These are phyloP conservation scores for Siderastrea radians DNA, from an alignment of 92 coral and sea anemone species.

Conservation along the genomic window DNA sequence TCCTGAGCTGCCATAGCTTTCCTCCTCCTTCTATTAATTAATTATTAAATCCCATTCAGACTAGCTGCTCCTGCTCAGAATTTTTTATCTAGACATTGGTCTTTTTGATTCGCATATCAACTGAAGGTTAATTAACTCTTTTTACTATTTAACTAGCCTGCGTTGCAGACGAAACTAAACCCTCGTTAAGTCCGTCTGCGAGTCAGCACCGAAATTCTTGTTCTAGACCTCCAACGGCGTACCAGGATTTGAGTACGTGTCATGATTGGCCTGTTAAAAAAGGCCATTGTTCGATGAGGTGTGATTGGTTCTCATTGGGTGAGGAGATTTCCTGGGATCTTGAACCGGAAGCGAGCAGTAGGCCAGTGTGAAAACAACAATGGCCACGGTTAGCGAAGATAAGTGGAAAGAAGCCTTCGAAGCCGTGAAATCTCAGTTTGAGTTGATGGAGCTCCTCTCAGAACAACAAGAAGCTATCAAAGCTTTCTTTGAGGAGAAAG, in stretches of 20 bases:
- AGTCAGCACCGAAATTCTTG: no score
- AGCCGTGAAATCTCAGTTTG: conserved; percentile 46
- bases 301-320: not conserved
- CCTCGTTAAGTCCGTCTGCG: no score
- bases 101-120: no score
- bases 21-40: no score
- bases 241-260: not conserved
- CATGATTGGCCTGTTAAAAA: not conserved
- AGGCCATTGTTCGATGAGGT: not conserved
- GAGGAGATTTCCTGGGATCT: not conserved
- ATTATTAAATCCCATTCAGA: no score
- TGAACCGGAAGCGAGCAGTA: not conserved
- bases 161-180: no score
- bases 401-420: conserved; percentile 4
- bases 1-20: no score
- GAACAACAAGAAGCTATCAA: conserved; percentile 57
- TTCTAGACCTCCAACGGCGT: not conserved
- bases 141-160: no score
- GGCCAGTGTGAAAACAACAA: not conserved
- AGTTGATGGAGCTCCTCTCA: conserved; percentile 52
- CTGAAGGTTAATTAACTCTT: no score
- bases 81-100: no score
- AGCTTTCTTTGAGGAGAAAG: conserved; percentile 42
- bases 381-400: conserved; percentile 9
- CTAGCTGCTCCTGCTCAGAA: no score